Base-by-base conservation (phyloP, 1,140 invertebrate genomes). In the Maniola jurtina region DNA sequence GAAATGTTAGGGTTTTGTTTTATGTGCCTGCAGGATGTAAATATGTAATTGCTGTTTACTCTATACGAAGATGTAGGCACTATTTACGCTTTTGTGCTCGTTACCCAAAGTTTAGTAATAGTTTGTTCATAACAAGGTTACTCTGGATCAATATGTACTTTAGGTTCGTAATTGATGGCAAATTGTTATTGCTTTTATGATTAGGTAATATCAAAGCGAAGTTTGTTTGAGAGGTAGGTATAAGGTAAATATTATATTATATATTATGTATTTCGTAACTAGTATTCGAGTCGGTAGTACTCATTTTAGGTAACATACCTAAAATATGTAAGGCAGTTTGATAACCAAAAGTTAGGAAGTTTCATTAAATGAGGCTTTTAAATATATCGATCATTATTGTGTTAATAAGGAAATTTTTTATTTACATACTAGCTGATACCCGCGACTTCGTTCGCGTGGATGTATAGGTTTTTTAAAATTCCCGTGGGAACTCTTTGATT, bases 91-190 rank as follows among this genome's bases (percentile, higher is more conserved):
- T 16, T 16, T 52, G 14, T 52, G 15, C 16, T 7, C 14, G 48
- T 52, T 52, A 52, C 48, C 14, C 48, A 15, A 52, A 52, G 14
- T 52, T 52, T 25, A 52, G 48, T 25, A 52, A 25, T n/a, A n/a
- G n/a, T 5, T 52, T 52, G 48, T 52, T 52, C 15, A 16, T n/a
- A 52, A 52, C 48, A 52, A 52, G 16, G 48, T 52, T 52, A 25
- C 14, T 52, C 48, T 25, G 16, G 48, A 52, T 52, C 48, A 52
- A 52, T 52, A 52, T 25, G 14, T 52, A 15, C 5, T 11, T 16
- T 25, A 52, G 6, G 5, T 52, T 52, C 14, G 48, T 14, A 52
- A 48, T 13, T 48, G 45, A 52, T 15, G 15, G 14, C 15, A 52
- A 52, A 25, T 52, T 52, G 5, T 16, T 52, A 52, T 52, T 52